These are phyloP conservation scores for Pantelozetes paolii DNA, from an alignment of 2,888 invertebrate species.

Conservation along the genomic window DNA sequence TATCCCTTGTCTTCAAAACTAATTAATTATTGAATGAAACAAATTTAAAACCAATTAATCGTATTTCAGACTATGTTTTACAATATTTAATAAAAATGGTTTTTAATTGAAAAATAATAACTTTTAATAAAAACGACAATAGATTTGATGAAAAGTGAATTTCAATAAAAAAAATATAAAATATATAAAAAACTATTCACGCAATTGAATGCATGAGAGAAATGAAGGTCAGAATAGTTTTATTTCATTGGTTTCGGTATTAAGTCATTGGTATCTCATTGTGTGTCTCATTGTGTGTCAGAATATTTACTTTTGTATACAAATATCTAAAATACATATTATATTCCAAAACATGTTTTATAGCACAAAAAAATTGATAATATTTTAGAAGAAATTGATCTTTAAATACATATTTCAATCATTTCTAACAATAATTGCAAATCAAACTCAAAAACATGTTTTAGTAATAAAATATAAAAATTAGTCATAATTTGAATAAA, in stretches of 20 bases:
- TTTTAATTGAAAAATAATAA: neutral
- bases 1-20: conserved; percentile 15
- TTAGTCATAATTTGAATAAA: too few relatives aligned
- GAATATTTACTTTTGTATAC: too few relatives aligned
- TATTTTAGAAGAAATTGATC: neutral
- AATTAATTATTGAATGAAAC: too few relatives aligned
- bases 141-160: neutral
- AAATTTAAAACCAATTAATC: neutral
- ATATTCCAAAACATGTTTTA: conserved; percentile 13
- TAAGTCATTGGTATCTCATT: neutral
- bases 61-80: neutral
- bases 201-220: conserved; percentile 8
- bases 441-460: too few relatives aligned
- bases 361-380: neutral
- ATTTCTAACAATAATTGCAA: too few relatives aligned
- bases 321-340: too few relatives aligned
- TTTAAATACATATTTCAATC: too few relatives aligned
- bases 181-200: conserved; percentile 15
- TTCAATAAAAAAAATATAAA: conserved; percentile 2
- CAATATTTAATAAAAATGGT: too few relatives aligned
- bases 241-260: neutral
- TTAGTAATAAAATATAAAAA: too few relatives aligned
- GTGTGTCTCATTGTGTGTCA: neutral
- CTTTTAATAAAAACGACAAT: neutral
- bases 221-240: conserved; percentile 25